A percentile compares a stretch with the other conserved stretches of the same genome.
phyloP scores from a whole-genome alignment of 2,888 invertebrate species.

The Criorhina ranunculi region DNA sequence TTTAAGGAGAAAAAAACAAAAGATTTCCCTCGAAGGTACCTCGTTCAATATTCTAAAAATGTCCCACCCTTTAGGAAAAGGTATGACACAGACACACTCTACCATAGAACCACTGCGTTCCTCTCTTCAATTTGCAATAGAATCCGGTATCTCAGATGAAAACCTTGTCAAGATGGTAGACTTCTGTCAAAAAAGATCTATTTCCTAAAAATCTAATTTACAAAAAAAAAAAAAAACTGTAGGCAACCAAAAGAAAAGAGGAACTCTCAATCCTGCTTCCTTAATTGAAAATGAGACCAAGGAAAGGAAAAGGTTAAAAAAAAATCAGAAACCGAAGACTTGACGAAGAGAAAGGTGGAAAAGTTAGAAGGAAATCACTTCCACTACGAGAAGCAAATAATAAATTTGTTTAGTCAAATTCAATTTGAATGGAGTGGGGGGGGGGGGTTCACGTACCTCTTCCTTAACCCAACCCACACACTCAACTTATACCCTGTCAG shows the following conservation, averaged over 20 bases:
- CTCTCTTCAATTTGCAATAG: too few relatives aligned
- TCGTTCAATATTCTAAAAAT: neutral
- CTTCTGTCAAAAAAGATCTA: constrained; percentile 12
- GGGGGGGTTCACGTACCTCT: neutral
- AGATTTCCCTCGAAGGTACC: neutral
- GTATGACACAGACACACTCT: neutral
- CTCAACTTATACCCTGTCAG: constrained; percentile 15
- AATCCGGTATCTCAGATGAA: neutral
- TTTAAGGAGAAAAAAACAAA: neutral
- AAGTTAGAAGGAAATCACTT: constrained; percentile 32
- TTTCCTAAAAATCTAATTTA: constrained; percentile 7
- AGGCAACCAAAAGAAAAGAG: neutral
- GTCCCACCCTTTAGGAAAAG: neutral
- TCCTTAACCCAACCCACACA: neutral
- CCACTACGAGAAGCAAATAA: constrained; percentile 58
- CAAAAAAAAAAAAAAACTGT: neutral
- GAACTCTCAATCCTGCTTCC: constrained; percentile 3
- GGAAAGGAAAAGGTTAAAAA: constrained; percentile 19
- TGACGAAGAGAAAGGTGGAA: neutral
- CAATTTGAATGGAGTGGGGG: constrained; percentile 36
- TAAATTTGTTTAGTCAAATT: constrained; percentile 59
- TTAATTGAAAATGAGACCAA: constrained; percentile 58
- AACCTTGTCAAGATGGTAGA: constrained; percentile 10
- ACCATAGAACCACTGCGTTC: too few relatives aligned
- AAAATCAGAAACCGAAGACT: neutral